Conservation (phyloP, 2,888 invertebrate species). For the Cactoblastis cactorum region DNA sequence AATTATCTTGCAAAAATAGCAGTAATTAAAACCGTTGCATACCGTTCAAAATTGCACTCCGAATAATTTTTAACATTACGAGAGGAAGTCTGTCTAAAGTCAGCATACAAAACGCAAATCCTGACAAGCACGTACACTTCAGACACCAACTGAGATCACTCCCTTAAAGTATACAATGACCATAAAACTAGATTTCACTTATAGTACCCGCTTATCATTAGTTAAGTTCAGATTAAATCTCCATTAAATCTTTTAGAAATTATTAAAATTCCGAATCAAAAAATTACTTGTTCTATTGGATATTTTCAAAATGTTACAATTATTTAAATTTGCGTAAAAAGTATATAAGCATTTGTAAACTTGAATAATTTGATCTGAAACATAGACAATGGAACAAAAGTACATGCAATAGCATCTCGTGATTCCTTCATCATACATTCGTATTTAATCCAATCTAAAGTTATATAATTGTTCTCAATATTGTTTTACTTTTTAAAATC, state of each 20-base stretch:
- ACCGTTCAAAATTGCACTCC: no score
- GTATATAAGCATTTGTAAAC: background rate
- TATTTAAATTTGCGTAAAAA: no score
- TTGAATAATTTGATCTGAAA: background rate
- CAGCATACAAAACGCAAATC: background rate
- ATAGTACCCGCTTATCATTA: slow-evolving; percentile 7
- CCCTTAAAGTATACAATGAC: slow-evolving; percentile 28
- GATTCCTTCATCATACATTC: background rate
- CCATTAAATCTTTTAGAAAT: background rate
- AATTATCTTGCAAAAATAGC: no score
- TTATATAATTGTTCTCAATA: no score
- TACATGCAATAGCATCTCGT: slow-evolving; percentile 1
- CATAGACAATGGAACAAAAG: background rate
- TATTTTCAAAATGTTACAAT: no score
- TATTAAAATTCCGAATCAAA: background rate
- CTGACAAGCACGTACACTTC: background rate
- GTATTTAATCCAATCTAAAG: background rate
- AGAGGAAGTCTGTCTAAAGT: background rate
- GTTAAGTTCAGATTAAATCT: slow-evolving; percentile 12
- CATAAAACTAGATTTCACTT: slow-evolving; percentile 24
- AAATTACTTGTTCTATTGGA: background rate
- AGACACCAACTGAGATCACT: slow-evolving; percentile 49
- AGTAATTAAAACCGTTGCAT: no score
- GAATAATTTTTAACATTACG: no score
- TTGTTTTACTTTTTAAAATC: no score